Evolutionary conservation across 2,888 invertebrate genomes (phyloP), one percentile per base, ranked within the genome.

Genomic region (Eristalis intricaria): DNA sequence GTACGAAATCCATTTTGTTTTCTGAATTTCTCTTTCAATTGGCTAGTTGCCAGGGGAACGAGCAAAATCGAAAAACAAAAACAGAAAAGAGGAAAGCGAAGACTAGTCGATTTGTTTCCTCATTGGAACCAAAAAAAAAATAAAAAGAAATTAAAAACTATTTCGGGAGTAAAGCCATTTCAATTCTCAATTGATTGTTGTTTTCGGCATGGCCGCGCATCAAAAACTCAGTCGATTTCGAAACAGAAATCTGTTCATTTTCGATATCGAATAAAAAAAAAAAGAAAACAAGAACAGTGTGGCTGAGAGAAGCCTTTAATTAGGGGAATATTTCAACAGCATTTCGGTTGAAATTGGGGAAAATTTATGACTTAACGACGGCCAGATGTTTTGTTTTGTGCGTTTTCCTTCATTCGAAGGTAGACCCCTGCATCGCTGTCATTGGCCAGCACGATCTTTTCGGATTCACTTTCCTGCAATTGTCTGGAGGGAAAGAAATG

Each of bases 11-110:
- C 43, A 19, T 22, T 69, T 69, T 77, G 63, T 70, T 50, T 71
- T 71, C 40, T 40, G 64, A 70, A 43, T 78, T 78, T 78, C 70
- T 70, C 70, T 78, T 78, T 78, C 70, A 22, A 58, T 71, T 78
- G 78, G 78, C 56, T 3, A 50, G 50, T 50, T 50, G 50, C 50
- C 50, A 50, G 50, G 50, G 50, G 8, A 50, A 22, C 3, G 13
- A 13, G 70, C 78, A 64, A 70, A 71, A 32, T 32, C 32, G 32
- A 32, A 32, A 32, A 32, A 32, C 32, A 26, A 70, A 69, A 26
- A 65, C 70, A 64, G 50, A 26, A 69, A 77, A 26, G 38, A 19
- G 35, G 60, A 56, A 40, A 61, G 38, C 5, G 11, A 23, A 70
- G 50, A 70, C 43, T n/a, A 64, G 58, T n/a, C 35, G 68, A 19